Evolutionary conservation across 2,888 invertebrate genomes (phyloP).

Genomic region (Parapristionchus giblindavisi): DNA sequence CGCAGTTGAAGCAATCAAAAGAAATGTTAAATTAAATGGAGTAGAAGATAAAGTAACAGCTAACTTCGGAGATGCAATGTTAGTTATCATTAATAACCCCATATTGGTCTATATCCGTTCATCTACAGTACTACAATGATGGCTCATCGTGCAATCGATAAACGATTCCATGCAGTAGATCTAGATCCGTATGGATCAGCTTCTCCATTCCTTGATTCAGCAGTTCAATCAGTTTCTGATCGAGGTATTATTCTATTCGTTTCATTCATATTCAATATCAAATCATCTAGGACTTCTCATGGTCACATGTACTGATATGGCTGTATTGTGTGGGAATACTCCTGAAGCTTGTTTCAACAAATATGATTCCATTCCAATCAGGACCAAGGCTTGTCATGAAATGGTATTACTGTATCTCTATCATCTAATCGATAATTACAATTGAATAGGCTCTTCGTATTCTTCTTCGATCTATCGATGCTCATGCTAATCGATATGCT

Average conservation of each 20-base stretch:
- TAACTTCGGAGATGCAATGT: constrained; percentile 88
- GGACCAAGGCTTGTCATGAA: constrained; percentile 90
- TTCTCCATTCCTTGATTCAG: constrained; percentile 87
- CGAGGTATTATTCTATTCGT: constrained; percentile 62
- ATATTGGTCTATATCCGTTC: too few species aligned
- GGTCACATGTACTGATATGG: constrained; percentile 96
- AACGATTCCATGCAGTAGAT: constrained; percentile 88
- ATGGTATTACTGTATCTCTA: constrained; percentile 76
- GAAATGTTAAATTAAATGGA: constrained; percentile 81
- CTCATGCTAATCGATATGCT: constrained; percentile 90
- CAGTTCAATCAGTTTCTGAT: constrained; percentile 76
- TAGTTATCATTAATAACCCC: constrained; percentile 38
- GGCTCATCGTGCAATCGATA: constrained; percentile 77
- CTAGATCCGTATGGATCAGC: constrained; percentile 98
- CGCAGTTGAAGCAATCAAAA: constrained; percentile 82
- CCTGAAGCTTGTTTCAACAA: constrained; percentile 91
- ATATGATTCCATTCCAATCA: constrained; percentile 89
- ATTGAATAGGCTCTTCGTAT: constrained; percentile 84
- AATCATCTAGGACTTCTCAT: constrained; percentile 81
- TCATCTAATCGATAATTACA: not conserved
- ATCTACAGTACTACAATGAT: constrained; percentile 90
- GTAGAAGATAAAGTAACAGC: constrained; percentile 81
- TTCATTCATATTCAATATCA: not conserved
- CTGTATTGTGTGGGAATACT: constrained; percentile 89
- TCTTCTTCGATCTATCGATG: constrained; percentile 86